Percentiles rank a stretch among this genome's conserved stretches.
These are phyloP conservation scores for Germaria angustata DNA, from an alignment of 2,888 invertebrate genomes.

Conservation along the genomic window DNA sequence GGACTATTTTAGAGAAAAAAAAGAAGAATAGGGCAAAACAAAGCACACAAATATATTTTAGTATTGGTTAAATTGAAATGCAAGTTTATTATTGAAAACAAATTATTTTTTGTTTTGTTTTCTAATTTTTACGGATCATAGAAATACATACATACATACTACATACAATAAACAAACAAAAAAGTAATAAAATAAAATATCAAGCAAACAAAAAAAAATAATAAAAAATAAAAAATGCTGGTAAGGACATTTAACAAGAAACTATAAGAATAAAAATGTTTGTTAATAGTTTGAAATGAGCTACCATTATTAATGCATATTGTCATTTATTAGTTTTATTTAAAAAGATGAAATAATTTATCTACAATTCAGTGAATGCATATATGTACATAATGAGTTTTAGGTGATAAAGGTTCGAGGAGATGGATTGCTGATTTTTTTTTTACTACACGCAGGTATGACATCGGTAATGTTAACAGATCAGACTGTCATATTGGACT, in stretches of 20 bases:
- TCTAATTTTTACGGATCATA: background rate
- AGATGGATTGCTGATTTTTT: conserved; percentile 10
- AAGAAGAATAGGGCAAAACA: conserved; percentile 23
- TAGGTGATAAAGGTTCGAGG: background rate
- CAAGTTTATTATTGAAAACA: no score
- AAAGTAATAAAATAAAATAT: no score
- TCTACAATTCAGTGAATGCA: conserved; percentile 22
- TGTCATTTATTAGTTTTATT: background rate
- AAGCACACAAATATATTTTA: conserved; percentile 51
- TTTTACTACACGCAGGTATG: conserved; percentile 45
- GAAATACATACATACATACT: background rate
- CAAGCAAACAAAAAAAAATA: conserved; percentile 32
- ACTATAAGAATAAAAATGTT: conserved; percentile 3
- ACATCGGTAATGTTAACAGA: conserved; percentile 60
- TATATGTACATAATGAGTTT: background rate
- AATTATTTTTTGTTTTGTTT: no score
- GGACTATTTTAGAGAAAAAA: conserved; percentile 69
- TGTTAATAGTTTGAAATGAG: conserved; percentile 16
- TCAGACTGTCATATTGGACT: background rate
- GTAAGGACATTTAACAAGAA: conserved; percentile 35
- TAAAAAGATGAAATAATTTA: background rate
- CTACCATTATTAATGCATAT: background rate
- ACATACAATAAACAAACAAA: background rate
- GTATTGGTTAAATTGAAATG: conserved; percentile 15
- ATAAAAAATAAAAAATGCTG: background rate